phyloP scores from a whole-genome alignment of 2,113 vertebrate species.

The Hemicordylus capensis region DNA sequence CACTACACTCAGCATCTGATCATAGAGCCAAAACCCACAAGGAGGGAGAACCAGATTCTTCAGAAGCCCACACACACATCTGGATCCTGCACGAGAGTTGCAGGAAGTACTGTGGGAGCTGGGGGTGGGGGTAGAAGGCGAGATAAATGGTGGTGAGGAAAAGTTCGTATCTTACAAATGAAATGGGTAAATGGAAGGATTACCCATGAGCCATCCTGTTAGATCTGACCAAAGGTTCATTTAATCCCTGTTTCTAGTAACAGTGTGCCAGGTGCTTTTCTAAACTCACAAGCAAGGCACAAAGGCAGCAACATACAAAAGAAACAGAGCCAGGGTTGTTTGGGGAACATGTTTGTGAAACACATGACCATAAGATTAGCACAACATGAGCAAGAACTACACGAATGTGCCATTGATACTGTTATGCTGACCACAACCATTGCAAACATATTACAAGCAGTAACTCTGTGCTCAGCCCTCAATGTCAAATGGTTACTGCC shows the following conservation, averaged over 20 bases:
- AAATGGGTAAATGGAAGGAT: background rate
- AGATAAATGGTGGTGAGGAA: too few relatives aligned
- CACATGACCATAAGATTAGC: background rate
- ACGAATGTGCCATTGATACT: background rate
- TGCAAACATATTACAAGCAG: background rate
- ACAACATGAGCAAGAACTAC: background rate
- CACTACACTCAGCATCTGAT: too few relatives aligned
- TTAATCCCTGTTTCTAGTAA: background rate
- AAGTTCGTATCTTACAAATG: too few relatives aligned
- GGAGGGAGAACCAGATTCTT: too few relatives aligned
- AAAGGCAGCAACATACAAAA: background rate
- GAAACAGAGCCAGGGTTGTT: background rate
- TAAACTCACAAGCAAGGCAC: background rate
- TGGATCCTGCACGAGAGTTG: too few relatives aligned
- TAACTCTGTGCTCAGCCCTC: background rate
- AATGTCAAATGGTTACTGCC: background rate
- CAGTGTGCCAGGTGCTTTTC: background rate
- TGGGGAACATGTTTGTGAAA: slow-evolving; percentile 30
- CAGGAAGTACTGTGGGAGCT: too few relatives aligned
- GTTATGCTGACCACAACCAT: background rate
- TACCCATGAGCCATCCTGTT: background rate
- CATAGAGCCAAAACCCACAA: too few relatives aligned
- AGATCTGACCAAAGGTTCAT: background rate
- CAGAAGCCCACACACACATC: too few relatives aligned
- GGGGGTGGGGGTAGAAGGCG: too few relatives aligned